These are phyloP conservation scores for Microcebus murinus DNA, from an alignment of 2,113 vertebrate genomes.

Conservation along the genomic window DNA sequence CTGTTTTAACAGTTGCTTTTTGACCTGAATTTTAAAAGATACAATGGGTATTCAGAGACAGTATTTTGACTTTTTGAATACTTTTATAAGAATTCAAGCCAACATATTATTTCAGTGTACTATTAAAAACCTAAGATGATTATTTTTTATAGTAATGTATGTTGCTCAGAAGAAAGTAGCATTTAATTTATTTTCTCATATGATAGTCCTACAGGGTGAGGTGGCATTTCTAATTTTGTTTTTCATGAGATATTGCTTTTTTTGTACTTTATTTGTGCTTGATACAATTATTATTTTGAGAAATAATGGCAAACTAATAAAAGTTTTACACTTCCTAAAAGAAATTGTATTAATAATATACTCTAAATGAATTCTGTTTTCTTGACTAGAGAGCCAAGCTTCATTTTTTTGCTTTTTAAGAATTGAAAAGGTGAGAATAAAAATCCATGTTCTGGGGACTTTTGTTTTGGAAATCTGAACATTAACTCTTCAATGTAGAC, in stretches of 20 bases:
- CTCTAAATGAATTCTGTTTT: neutral
- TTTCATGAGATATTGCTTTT: neutral
- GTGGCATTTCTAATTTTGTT: neutral
- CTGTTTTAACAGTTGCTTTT: neutral
- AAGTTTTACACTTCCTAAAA: neutral
- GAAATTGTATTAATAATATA: neutral
- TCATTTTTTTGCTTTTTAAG: neutral
- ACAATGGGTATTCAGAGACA: neutral
- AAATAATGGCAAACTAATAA: neutral
- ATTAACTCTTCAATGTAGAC: neutral
- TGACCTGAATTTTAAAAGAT: neutral
- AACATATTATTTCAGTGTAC: neutral
- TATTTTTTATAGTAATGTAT: neutral
- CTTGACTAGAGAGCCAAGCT: neutral
- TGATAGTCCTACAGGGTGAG: neutral
- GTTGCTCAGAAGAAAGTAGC: neutral
- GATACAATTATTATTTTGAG: neutral
- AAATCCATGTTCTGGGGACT: neutral
- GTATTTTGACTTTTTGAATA: conserved; percentile 6
- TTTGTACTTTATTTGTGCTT: neutral
- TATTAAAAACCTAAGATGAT: neutral
- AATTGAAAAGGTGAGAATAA: neutral
- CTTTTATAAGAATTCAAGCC: neutral
- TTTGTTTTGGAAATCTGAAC: neutral
- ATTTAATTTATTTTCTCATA: conserved; percentile 32